These are phyloP conservation scores for Psophia crepitans DNA, from an alignment of 2,113 vertebrate species.

Conservation along the genomic window DNA sequence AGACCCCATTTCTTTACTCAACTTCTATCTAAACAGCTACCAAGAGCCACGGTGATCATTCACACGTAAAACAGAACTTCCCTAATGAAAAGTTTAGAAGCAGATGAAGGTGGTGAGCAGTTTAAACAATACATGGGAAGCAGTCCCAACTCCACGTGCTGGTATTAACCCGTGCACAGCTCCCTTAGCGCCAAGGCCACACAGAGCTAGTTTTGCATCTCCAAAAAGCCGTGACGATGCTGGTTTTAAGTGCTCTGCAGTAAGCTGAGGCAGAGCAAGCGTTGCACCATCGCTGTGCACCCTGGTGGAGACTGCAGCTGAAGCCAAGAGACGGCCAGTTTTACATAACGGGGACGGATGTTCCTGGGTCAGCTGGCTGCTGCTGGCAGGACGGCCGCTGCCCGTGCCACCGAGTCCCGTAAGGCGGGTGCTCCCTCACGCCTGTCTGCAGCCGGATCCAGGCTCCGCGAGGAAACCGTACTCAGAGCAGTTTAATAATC, in stretches of 20 bases:
- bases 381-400: neutral
- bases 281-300: fast-evolving
- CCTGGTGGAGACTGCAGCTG: neutral
- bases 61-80: neutral
- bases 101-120: neutral
- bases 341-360: fast-evolving
- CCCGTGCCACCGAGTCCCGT: neutral
- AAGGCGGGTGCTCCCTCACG: neutral
- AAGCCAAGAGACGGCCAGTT: neutral
- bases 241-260: neutral
- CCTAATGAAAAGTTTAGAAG: neutral
- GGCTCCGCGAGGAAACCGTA: neutral
- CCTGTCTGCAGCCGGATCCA: neutral
- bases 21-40: neutral
- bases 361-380: neutral
- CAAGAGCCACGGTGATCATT: neutral
- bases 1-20: neutral
- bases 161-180: fast-evolving
- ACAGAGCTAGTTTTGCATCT: fast-evolving
- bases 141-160: no score
- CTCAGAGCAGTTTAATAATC: neutral
- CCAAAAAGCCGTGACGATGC: neutral
- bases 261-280: neutral
- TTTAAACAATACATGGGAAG: neutral
- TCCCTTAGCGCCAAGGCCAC: neutral